Percentiles rank a stretch among this genome's conserved stretches.
These are phyloP conservation scores for Rhagonycha lutea DNA, from an alignment of 2,888 invertebrate species.

Conservation along the genomic window DNA sequence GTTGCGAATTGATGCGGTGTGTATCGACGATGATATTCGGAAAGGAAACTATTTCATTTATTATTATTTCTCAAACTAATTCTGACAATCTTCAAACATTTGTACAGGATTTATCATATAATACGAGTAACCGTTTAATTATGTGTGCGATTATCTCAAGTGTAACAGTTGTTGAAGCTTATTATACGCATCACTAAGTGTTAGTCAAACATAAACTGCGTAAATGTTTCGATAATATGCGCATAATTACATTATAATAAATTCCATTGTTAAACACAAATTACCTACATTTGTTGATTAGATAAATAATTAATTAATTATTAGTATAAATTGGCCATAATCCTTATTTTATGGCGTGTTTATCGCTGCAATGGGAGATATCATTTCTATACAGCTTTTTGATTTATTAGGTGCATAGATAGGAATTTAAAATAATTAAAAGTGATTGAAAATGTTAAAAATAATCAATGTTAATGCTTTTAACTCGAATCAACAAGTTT, in stretches of 20 bases:
- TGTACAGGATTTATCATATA: slow-evolving; percentile 2
- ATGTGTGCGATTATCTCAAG: slow-evolving; percentile 26
- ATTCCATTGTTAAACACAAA: slow-evolving; percentile 10
- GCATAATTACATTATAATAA: slow-evolving; percentile 23
- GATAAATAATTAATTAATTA: neutral
- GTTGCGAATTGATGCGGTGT: slow-evolving; percentile 35
- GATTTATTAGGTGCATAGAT: neutral
- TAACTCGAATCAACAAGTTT: too few species aligned
- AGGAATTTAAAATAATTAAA: too few species aligned
- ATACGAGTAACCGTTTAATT: slow-evolving; percentile 15
- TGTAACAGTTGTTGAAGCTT: slow-evolving; percentile 45
- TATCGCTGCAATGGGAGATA: neutral
- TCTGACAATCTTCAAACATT: neutral
- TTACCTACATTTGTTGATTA: neutral
- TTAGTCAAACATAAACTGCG: slow-evolving; percentile 50
- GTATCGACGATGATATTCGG: neutral
- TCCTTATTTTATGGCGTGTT: neutral
- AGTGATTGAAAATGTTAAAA: too few species aligned
- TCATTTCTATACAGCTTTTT: neutral
- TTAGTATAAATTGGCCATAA: neutral
- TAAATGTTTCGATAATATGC: slow-evolving; percentile 28
- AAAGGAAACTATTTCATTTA: neutral
- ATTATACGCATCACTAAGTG: slow-evolving; percentile 52
- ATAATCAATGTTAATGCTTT: too few species aligned
- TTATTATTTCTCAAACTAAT: neutral